phyloP scores from a whole-genome alignment of 35 echinoderm and acorn worm species.

The Nesometra sesokonis region DNA sequence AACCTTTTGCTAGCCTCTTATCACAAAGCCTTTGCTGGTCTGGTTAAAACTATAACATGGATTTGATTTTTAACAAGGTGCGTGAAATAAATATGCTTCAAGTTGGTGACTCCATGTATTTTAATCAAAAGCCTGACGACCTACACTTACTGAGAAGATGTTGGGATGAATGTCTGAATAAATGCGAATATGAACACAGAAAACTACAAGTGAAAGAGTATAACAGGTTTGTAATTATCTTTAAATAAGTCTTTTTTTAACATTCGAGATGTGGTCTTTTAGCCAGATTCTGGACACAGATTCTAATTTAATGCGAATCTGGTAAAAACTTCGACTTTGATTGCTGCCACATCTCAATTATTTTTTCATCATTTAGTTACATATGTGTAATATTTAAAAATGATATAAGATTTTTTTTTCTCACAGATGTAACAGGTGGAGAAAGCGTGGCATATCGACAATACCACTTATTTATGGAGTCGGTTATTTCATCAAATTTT shows the following conservation, averaged over 20 bases:
- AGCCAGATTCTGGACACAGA: too few species aligned
- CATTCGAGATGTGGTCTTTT: too few species aligned
- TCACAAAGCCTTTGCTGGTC: too few species aligned
- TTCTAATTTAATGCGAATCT: too few species aligned
- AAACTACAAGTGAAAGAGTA: constrained; percentile 15
- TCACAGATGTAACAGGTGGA: constrained; percentile 67
- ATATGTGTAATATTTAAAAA: too few species aligned
- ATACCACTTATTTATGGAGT: constrained; percentile 65
- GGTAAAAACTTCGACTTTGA: too few species aligned
- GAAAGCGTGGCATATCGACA: constrained; percentile 69
- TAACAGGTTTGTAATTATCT: constrained; percentile 10
- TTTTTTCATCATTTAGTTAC: too few species aligned
- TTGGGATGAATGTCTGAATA: constrained; percentile 34
- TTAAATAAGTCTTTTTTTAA: too few species aligned
- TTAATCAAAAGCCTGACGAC: not conserved
- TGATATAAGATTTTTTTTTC: not conserved
- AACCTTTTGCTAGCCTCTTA: too few species aligned
- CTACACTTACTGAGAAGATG: constrained; percentile 11
- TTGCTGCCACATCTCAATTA: too few species aligned
- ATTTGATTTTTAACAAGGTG: not conserved
- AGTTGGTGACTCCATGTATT: constrained; percentile 4
- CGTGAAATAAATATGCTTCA: constrained; percentile 29
- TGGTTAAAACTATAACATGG: too few species aligned
- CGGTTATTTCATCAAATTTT: constrained; percentile 7
- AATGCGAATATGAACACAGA: constrained; percentile 21